phyloP scores from a whole-genome alignment of 30 jellyfish, hydroid and myxozoan genomes.

The Aurelia coerulea region DNA sequence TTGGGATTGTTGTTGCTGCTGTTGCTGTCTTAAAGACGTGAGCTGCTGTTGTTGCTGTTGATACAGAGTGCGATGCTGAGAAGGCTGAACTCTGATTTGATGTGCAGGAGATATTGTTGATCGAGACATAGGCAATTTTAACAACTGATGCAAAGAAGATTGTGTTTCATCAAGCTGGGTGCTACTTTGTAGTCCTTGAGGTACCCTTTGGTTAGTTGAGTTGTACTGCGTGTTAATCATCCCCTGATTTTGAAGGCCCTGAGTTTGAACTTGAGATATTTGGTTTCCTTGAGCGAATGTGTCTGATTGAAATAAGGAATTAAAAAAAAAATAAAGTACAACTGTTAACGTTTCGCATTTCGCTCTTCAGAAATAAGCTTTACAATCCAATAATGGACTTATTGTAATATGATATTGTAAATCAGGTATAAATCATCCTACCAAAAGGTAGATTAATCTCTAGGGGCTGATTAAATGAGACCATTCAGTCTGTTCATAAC shows the following conservation, averaged over 20 bases:
- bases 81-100: conserved; percentile 47
- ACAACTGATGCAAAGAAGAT: conserved; percentile 70
- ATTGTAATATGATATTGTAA: no score
- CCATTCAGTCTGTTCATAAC: no score
- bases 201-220: conserved; percentile 26
- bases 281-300: conserved; percentile 62
- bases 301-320: conserved; percentile 8
- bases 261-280: conserved; percentile 32
- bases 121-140: conserved; percentile 45
- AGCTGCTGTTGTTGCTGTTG: conserved; percentile 32
- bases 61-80: conserved; percentile 50
- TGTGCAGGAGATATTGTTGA: conserved; percentile 62
- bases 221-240: conserved; percentile 34
- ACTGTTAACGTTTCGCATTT: no score
- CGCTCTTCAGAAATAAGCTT: no score
- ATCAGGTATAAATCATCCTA: no score
- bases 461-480: no score
- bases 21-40: no score
- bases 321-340: no score
- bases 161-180: conserved; percentile 60
- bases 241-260: conserved; percentile 26
- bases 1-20: conserved; percentile 70
- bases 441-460: no score
- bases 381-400: no score
- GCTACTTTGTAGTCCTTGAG: conserved; percentile 38